Evolutionary conservation across 2,113 vertebrate species (phyloP).

Genomic region (Turdus rufiventris): DNA sequence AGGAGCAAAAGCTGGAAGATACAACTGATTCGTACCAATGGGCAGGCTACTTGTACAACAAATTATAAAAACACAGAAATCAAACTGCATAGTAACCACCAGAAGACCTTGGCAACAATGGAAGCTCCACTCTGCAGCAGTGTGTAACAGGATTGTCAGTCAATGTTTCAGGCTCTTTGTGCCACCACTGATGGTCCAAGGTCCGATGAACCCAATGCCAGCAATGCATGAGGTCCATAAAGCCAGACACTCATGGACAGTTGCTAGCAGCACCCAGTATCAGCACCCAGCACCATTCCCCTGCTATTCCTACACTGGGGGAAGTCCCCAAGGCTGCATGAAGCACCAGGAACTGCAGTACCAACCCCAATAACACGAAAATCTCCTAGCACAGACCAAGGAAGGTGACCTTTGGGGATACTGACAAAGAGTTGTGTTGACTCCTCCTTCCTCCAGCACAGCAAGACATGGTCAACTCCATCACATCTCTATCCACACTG

Average conservation of each 20-base stretch:
- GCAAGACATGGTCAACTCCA: background rate
- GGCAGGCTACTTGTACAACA: background rate
- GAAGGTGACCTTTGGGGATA: background rate
- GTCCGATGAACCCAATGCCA: background rate
- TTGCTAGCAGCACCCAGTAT: background rate
- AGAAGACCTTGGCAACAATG: background rate
- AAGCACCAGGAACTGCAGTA: background rate
- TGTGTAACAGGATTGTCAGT: background rate
- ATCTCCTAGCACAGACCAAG: background rate
- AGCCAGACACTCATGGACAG: background rate
- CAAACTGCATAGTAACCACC: background rate
- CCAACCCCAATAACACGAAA: background rate
- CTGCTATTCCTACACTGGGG: background rate
- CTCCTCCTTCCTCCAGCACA: background rate
- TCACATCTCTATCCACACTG: background rate
- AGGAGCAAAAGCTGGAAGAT: background rate
- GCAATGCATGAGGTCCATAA: rapidly evolving
- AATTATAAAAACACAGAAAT: background rate
- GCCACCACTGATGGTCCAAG: background rate
- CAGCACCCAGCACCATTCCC: background rate
- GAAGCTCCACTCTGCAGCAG: background rate
- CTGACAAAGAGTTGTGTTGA: background rate
- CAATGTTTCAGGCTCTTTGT: background rate
- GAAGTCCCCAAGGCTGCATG: background rate
- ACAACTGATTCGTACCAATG: background rate